phyloP scores from a whole-genome alignment of 2,888 invertebrate species.

The Phorcus lineatus region DNA sequence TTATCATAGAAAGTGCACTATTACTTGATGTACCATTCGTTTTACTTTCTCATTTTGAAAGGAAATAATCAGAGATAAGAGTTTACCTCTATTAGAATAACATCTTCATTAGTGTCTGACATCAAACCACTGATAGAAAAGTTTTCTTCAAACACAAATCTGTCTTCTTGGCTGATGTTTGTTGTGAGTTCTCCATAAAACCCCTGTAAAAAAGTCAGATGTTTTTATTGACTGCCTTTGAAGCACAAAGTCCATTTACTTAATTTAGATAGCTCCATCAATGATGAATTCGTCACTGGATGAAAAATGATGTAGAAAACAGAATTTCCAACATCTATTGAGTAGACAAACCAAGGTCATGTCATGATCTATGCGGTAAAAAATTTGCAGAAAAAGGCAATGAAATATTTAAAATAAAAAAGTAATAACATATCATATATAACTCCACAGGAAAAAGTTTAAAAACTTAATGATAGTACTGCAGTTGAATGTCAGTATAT shows the following conservation, averaged over 20 bases:
- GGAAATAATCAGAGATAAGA: not conserved
- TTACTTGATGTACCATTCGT: not conserved
- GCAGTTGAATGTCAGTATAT: too few relatives aligned
- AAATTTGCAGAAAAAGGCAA: too few relatives aligned
- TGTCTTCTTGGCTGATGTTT: not conserved
- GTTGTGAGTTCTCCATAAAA: slow-evolving; percentile 3
- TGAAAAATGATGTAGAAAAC: too few relatives aligned
- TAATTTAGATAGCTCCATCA: not conserved
- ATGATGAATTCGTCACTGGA: too few relatives aligned
- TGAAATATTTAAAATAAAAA: too few relatives aligned
- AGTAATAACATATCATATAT: too few relatives aligned
- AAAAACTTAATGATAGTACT: too few relatives aligned
- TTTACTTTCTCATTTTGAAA: not conserved
- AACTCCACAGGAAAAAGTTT: too few relatives aligned
- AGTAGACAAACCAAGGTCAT: too few relatives aligned
- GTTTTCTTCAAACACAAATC: too few relatives aligned
- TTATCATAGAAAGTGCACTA: not conserved
- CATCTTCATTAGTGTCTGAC: not conserved
- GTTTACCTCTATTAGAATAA: not conserved
- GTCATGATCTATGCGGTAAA: too few relatives aligned
- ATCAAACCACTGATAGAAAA: not conserved
- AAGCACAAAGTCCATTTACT: not conserved
- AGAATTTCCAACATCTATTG: too few relatives aligned
- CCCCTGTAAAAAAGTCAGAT: not conserved
- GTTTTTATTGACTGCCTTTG: not conserved